Evolutionary conservation across 2,797 vertebrate genomes (phyloP).

Genomic region (Hapalemur alaotrensis): DNA sequence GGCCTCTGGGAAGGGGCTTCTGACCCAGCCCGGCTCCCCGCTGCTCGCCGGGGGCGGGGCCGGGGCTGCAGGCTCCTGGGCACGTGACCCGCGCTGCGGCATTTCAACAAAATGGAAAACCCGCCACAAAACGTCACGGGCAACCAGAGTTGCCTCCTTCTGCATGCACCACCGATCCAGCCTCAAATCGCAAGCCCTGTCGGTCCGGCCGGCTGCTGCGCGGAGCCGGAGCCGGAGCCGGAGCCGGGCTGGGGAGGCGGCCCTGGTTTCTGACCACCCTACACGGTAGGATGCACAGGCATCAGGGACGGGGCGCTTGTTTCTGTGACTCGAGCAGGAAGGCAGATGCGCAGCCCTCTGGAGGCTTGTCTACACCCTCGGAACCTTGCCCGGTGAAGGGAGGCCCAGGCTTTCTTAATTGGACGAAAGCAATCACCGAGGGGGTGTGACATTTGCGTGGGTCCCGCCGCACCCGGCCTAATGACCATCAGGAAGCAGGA

Average conservation of each 20-base stretch:
- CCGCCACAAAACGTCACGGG: rapidly evolving
- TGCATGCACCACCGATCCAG: neutral
- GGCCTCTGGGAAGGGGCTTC: neutral
- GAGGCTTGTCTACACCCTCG: neutral
- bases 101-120: neutral
- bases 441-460: neutral
- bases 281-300: constrained; percentile 67
- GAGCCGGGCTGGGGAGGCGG: neutral
- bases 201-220: neutral
- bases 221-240: neutral
- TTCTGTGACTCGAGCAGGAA: constrained; percentile 10
- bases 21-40: rapidly evolving
- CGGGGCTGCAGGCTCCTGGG: too few relatives aligned
- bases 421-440: rapidly evolving
- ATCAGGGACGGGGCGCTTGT: constrained; percentile 59
- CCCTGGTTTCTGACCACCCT: neutral
- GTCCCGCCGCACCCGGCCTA: neutral
- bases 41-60: neutral
- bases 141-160: neutral
- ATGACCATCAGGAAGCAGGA: neutral
- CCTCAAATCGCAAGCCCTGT: neutral
- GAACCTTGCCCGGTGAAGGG: neutral
- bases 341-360: neutral
- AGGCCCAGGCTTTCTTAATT: neutral
- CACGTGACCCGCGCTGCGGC: neutral